phyloP scores from a whole-genome alignment of 2,113 vertebrate species.

The Cairina moschata region DNA sequence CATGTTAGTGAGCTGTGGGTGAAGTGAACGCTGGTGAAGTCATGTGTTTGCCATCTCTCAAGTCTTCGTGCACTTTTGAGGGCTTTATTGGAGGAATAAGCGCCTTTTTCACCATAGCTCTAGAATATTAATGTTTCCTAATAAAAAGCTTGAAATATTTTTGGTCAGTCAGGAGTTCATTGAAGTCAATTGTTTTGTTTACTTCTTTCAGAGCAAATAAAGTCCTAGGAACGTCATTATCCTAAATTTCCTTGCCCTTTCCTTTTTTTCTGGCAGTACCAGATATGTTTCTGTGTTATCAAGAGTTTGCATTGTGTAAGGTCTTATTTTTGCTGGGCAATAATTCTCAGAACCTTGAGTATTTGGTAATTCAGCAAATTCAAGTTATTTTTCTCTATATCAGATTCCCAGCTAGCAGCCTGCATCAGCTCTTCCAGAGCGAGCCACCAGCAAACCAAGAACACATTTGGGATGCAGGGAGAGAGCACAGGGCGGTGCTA shows the following conservation, averaged over 20 bases:
- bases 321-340: neutral
- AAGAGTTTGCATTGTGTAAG: neutral
- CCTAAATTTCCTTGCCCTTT: neutral
- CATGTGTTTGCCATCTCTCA: neutral
- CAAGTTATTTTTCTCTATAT: neutral
- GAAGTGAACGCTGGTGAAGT: neutral
- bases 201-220: neutral
- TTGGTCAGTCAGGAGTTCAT: neutral
- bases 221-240: neutral
- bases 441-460: neutral
- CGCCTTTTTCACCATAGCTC: neutral
- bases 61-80: neutral
- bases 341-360: neutral
- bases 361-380: neutral
- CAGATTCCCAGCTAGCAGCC: neutral
- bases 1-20: neutral
- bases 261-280: neutral
- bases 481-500: neutral
- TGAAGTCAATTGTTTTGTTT: neutral
- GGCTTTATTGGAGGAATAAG: neutral
- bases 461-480: neutral
- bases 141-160: neutral
- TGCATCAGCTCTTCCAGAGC: neutral
- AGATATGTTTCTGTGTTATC: neutral
- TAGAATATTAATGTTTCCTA: neutral